Conservation (phyloP, 2,888 invertebrate species). For the Protonemura montana region DNA sequence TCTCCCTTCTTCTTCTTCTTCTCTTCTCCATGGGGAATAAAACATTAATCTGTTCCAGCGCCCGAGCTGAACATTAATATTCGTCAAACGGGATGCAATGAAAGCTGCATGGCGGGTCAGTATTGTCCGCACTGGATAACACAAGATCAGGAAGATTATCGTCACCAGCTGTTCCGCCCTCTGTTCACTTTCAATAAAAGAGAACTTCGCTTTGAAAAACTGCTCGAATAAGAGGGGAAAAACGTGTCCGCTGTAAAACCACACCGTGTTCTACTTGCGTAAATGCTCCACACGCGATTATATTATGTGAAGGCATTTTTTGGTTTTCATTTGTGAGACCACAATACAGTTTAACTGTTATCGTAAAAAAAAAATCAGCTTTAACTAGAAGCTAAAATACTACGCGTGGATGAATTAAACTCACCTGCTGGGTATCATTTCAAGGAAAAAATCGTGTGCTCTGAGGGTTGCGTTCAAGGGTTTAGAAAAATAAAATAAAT, state of each 20-base stretch:
- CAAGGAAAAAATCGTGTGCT: too few species aligned
- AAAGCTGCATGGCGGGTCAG: constrained; percentile 29
- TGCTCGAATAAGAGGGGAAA: not conserved
- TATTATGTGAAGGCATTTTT: not conserved
- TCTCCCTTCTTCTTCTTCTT: constrained; percentile 19
- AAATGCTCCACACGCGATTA: not conserved
- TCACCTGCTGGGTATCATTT: too few species aligned
- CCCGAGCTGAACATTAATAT: constrained; percentile 38
- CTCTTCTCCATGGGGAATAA: not conserved
- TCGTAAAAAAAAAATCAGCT: too few species aligned
- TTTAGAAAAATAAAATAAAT: too few species aligned
- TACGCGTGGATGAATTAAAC: too few species aligned
- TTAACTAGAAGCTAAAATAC: too few species aligned
- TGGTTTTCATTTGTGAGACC: not conserved
- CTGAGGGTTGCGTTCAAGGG: too few species aligned
- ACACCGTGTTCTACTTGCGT: not conserved
- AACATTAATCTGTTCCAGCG: constrained; percentile 36
- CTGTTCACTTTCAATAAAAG: constrained; percentile 12
- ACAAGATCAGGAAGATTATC: constrained; percentile 2
- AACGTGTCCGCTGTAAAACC: not conserved
- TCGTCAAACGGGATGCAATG: constrained; percentile 33
- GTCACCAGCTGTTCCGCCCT: not conserved
- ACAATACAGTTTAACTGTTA: not conserved
- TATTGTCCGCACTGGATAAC: not conserved
- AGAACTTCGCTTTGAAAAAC: not conserved